A percentile compares a stretch with the other conserved stretches of the same genome.
phyloP scores from a whole-genome alignment of 2,888 invertebrate species.

The Machimus atricapillus region DNA sequence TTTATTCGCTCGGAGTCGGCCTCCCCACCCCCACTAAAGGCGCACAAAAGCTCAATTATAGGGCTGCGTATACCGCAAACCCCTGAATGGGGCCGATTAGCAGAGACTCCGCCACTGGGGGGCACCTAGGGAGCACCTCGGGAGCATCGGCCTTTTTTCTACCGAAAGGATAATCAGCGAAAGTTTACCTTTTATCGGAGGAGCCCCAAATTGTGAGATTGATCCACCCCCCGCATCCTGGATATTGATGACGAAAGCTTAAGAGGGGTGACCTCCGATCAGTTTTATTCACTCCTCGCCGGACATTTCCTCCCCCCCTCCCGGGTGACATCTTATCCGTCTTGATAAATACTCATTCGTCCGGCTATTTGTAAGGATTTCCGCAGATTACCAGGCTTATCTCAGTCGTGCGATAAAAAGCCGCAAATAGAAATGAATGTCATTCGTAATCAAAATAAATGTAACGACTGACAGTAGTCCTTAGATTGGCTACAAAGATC shows the following conservation, averaged over 20 bases:
- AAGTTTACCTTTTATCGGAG: background rate
- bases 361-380: slow-evolving; percentile 51
- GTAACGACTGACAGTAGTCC: background rate
- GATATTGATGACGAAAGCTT: slow-evolving; percentile 1
- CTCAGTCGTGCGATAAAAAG: slow-evolving; percentile 45
- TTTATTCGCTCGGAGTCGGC: slow-evolving; percentile 47
- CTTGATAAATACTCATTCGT: slow-evolving; percentile 45
- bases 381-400: slow-evolving; percentile 44
- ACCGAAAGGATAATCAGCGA: background rate
- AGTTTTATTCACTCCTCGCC: background rate
- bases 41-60: slow-evolving; percentile 51
- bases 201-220: background rate
- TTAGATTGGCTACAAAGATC: background rate
- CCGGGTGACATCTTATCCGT: slow-evolving; percentile 16
- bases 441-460: slow-evolving; percentile 44
- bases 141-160: slow-evolving; percentile 23
- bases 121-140: slow-evolving; percentile 38
- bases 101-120: slow-evolving; percentile 46
- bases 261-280: background rate
- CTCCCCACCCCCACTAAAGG: slow-evolving; percentile 44
- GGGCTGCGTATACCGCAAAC: slow-evolving; percentile 50
- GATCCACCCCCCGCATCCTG: background rate
- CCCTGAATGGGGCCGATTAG: slow-evolving; percentile 48
- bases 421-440: slow-evolving; percentile 42
- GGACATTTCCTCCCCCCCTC: background rate